Evolutionary conservation across 2,113 vertebrate genomes (phyloP).

Genomic region (Regulus satrapa): DNA sequence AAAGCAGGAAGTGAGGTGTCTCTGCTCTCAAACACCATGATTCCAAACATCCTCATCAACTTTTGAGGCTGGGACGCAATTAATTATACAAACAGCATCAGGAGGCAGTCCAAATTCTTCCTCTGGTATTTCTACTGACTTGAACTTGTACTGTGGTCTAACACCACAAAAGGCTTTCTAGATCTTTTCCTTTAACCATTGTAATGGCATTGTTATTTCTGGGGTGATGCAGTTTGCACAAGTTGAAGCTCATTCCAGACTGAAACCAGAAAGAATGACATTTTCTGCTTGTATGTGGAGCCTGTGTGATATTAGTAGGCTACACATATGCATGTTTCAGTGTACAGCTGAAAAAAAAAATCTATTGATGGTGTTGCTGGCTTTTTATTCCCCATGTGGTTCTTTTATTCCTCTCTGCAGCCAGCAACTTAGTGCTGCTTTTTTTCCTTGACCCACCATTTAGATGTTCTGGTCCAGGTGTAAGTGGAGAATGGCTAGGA

Average conservation of each 20-base stretch:
- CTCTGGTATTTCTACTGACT: not conserved
- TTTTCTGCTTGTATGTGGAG: not conserved
- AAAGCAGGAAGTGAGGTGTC: not conserved
- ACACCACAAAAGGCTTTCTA: not conserved
- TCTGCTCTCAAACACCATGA: not conserved
- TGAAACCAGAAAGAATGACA: not conserved
- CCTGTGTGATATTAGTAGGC: not conserved
- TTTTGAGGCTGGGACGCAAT: not conserved
- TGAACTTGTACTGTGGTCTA: not conserved
- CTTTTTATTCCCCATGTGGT: not conserved
- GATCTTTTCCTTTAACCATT: not conserved
- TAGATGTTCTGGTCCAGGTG: not conserved
- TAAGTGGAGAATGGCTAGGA: not conserved
- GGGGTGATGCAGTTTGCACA: not conserved
- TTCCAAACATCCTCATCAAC: not conserved
- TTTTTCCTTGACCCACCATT: not conserved
- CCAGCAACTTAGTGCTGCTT: not conserved
- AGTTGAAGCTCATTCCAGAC: not conserved
- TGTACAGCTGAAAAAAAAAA: not conserved
- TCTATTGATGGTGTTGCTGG: not conserved
- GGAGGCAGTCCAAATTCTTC: not conserved
- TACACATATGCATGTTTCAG: not conserved
- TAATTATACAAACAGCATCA: not conserved
- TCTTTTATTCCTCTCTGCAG: not conserved
- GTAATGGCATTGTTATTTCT: not conserved